Percentiles rank a stretch among this genome's conserved stretches.
phyloP scores from a whole-genome alignment of 2,797 vertebrate genomes.

The Hydrocynus forskahlii region DNA sequence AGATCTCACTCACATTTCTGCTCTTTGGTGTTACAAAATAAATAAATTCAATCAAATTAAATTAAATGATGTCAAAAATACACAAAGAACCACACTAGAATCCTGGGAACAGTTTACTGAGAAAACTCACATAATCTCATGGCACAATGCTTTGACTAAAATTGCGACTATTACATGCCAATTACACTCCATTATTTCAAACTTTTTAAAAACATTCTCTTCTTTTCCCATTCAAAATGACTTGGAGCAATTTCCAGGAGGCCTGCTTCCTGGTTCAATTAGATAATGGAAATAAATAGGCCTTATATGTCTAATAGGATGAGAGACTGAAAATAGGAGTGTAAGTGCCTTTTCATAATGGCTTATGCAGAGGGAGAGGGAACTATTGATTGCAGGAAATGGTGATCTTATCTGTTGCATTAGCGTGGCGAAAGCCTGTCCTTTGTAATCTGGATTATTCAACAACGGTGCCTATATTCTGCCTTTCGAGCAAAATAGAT shows the following conservation, averaged over 20 bases:
- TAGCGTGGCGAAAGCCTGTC: constrained; percentile 51
- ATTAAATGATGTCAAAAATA: constrained; percentile 6
- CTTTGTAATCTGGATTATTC: constrained; percentile 62
- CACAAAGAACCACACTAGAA: constrained; percentile 1
- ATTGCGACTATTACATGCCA: constrained; percentile 53
- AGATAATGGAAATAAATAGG: constrained; percentile 65
- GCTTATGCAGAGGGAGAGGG: constrained; percentile 56
- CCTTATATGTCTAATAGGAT: constrained; percentile 61
- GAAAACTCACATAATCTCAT: constrained; percentile 34
- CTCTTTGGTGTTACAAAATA: background rate
- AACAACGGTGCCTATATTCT: constrained; percentile 55
- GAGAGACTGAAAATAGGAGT: constrained; percentile 57
- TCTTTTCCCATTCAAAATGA: constrained; percentile 48
- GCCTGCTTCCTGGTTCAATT: constrained; percentile 54
- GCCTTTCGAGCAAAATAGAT: constrained; percentile 54
- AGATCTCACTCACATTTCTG: background rate
- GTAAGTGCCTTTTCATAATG: constrained; percentile 64
- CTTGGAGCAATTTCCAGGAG: constrained; percentile 49
- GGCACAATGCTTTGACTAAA: constrained; percentile 37
- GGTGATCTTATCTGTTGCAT: constrained; percentile 63
- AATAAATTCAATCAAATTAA: background rate
- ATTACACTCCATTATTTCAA: constrained; percentile 44
- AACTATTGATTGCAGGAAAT: constrained; percentile 63
- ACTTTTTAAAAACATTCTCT: constrained; percentile 45
- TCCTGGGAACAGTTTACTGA: constrained; percentile 45